These are phyloP conservation scores for Asarcornis scutulata DNA, from an alignment of 2,113 vertebrate species.

Conservation along the genomic window DNA sequence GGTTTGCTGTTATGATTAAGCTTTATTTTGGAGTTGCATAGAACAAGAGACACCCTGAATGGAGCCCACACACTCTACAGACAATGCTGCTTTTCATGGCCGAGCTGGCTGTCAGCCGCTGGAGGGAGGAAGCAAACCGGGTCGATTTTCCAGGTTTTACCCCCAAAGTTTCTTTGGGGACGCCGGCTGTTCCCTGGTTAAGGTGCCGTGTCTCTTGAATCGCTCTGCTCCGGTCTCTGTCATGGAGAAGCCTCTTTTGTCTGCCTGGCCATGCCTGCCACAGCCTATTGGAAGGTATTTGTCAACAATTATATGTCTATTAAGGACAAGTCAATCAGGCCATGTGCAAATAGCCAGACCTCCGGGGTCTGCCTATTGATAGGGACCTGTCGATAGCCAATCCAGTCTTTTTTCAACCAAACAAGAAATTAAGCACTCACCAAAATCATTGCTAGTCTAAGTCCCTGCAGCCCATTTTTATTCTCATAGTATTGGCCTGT, in stretches of 20 bases:
- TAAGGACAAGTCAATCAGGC: conserved; percentile 97
- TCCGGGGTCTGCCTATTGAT: conserved; percentile 89
- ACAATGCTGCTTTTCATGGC: not conserved
- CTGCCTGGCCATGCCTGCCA: conserved; percentile 70
- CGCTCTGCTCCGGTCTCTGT: not conserved
- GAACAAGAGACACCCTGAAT: not conserved
- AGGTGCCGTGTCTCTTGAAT: not conserved
- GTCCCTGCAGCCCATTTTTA: conserved; percentile 15
- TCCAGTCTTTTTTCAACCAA: conserved; percentile 85
- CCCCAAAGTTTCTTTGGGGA: not conserved
- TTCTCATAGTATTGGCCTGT: not conserved
- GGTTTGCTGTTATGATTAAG: not conserved
- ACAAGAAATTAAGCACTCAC: conserved; percentile 80
- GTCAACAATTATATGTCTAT: conserved; percentile 99
- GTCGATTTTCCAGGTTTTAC: not conserved
- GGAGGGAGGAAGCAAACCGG: not conserved
- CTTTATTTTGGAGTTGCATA: not conserved
- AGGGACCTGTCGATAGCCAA: conserved; percentile 89
- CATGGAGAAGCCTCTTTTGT: conserved; percentile 60
- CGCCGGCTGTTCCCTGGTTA: not conserved
- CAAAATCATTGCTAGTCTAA: conserved; percentile 70
- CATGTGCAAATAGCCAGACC: conserved; percentile 90
- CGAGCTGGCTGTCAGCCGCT: not conserved
- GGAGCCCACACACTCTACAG: not conserved
- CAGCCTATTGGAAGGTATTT: conserved; percentile 95